Percentiles rank a stretch among this genome's conserved stretches.
These are phyloP conservation scores for Apis mellifera DNA, from an alignment of 1,140 invertebrate species.

Conservation along the genomic window Amel_HAv3.1 CM009933.2:4249001-4249500, in stretches of 20 bases:
- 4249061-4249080: too few species aligned
- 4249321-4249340: not conserved
- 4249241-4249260: slow-evolving; percentile 10
- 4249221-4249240: slow-evolving; percentile 33
- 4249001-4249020: too few species aligned
- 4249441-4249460: not conserved
- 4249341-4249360: not conserved
- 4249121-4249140: too few species aligned
- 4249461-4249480: too few species aligned
- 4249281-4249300: slow-evolving; percentile 6
- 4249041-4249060: too few species aligned
- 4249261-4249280: not conserved
- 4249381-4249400: not conserved
- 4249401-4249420: not conserved
- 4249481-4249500: too few species aligned
- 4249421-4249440: rapidly evolving
- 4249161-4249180: slow-evolving; percentile 7
- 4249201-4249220: slow-evolving; percentile 24
- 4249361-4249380: too few species aligned
- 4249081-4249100: too few species aligned
- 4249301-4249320: not conserved
- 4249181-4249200: slow-evolving; percentile 20
- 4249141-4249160: too few species aligned
- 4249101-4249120: too few species aligned
- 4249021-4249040: too few species aligned